Evolutionary conservation across 2,888 invertebrate genomes (phyloP).

Genomic region (Bhutanitis thaidina): DNA sequence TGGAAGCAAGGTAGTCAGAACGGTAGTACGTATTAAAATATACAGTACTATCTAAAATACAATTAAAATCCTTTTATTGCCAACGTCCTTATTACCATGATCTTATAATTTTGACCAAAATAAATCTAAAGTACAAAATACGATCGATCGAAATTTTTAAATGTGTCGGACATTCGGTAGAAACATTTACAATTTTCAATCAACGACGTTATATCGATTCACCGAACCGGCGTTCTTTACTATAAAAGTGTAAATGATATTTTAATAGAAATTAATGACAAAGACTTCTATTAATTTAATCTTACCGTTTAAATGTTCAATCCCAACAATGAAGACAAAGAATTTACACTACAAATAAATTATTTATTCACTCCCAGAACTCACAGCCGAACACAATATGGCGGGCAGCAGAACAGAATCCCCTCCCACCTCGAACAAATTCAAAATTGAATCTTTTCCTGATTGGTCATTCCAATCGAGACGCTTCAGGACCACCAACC

Average conservation of each 20-base stretch:
- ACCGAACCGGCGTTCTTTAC: conserved; percentile 38
- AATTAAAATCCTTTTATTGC: neutral
- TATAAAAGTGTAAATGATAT: conserved; percentile 18
- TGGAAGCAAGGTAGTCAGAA: neutral
- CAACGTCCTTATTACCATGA: too few species aligned
- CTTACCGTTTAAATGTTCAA: conserved; percentile 67
- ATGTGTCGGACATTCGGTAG: conserved; percentile 18
- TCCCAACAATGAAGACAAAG: conserved; percentile 63
- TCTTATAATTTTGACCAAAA: too few species aligned
- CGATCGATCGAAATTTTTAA: neutral
- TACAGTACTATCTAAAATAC: conserved; percentile 13
- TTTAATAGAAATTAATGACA: conserved; percentile 44
- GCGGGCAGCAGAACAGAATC: conserved; percentile 75
- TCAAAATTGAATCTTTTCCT: conserved; percentile 61
- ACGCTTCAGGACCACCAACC: conserved; percentile 65
- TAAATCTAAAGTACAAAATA: too few species aligned
- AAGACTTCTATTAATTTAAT: conserved; percentile 54
- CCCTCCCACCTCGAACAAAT: conserved; percentile 69
- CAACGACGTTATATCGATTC: conserved; percentile 23
- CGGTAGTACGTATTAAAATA: neutral
- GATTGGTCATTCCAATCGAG: conserved; percentile 57
- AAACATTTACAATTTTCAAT: conserved; percentile 11
- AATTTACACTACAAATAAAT: conserved; percentile 62
- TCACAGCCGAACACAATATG: conserved; percentile 77
- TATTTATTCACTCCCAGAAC: conserved; percentile 69